These are phyloP conservation scores for Phenganax marumi DNA, from an alignment of 92 coral and sea anemone species.

Conservation along the genomic window DNA sequence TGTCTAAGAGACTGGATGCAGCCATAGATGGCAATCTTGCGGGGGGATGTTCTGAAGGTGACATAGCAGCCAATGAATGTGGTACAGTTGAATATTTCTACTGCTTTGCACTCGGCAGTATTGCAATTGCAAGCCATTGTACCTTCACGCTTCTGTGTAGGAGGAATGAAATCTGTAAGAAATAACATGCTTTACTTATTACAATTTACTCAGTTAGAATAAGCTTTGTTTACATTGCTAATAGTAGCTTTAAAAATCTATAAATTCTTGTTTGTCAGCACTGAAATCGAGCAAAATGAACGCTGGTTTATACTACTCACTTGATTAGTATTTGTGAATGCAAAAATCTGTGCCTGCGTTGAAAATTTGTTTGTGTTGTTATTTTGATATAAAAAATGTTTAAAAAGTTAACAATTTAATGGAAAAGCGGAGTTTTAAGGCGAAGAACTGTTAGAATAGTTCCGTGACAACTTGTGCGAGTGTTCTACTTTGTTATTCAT, in stretches of 20 bases:
- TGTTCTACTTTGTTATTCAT: neutral
- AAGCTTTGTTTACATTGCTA: neutral
- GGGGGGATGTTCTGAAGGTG: neutral
- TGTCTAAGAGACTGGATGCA: constrained; percentile 3
- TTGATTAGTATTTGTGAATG: neutral
- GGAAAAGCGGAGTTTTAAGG: neutral
- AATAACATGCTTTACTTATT: neutral
- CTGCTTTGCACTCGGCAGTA: neutral
- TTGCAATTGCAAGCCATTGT: constrained; percentile 22
- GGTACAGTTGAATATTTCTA: constrained; percentile 8
- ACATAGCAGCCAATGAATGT: constrained; percentile 18
- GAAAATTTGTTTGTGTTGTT: neutral
- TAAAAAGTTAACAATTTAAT: neutral
- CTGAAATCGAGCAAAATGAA: neutral
- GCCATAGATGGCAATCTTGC: neutral
- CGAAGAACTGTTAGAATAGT: neutral
- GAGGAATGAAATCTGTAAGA: constrained; percentile 8
- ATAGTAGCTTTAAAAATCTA: neutral
- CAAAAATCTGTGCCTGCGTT: neutral
- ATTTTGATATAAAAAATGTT: neutral
- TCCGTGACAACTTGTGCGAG: neutral
- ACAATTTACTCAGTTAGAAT: neutral
- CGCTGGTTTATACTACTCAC: neutral
- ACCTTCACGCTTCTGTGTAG: neutral
- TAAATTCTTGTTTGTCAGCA: neutral